phyloP scores from a whole-genome alignment of 2,888 invertebrate species.

The Amphiduros pacificus region DNA sequence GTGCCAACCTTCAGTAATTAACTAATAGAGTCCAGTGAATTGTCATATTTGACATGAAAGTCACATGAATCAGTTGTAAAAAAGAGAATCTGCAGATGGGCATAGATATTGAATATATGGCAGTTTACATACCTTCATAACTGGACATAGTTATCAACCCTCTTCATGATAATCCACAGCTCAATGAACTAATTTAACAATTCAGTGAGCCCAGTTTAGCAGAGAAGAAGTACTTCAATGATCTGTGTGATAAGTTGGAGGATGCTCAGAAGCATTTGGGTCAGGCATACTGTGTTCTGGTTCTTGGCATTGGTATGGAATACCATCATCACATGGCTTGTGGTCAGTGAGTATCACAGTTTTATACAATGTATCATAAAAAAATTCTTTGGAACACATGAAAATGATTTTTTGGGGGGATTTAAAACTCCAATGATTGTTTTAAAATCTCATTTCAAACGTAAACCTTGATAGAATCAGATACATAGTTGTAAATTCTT shows the following conservation, averaged over 20 bases:
- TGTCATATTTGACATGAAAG: not conserved
- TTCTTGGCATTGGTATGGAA: constrained; percentile 55
- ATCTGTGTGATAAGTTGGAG: constrained; percentile 41
- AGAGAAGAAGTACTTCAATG: constrained; percentile 46
- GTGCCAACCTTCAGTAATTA: too few relatives aligned
- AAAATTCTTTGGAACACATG: too few relatives aligned
- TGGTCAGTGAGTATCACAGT: constrained; percentile 35
- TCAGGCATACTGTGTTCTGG: constrained; percentile 52
- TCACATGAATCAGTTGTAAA: not conserved
- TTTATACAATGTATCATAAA: too few relatives aligned
- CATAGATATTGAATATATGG: too few relatives aligned
- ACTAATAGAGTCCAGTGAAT: not conserved
- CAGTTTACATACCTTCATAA: too few relatives aligned
- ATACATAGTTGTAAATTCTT: too few relatives aligned
- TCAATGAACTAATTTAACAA: not conserved
- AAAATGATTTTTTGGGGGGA: too few relatives aligned
- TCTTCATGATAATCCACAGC: not conserved
- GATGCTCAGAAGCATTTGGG: constrained; percentile 54
- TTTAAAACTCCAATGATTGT: too few relatives aligned
- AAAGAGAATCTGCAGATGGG: not conserved
- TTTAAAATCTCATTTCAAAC: not conserved
- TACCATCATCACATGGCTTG: constrained; percentile 57
- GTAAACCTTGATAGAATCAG: not conserved
- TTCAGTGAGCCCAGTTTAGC: constrained; percentile 51
- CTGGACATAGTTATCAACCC: not conserved